Evolutionary conservation across 2,113 vertebrate genomes (phyloP), one percentile per base, ranked within the genome.

Genomic region (Plotosus lineatus): DNA sequence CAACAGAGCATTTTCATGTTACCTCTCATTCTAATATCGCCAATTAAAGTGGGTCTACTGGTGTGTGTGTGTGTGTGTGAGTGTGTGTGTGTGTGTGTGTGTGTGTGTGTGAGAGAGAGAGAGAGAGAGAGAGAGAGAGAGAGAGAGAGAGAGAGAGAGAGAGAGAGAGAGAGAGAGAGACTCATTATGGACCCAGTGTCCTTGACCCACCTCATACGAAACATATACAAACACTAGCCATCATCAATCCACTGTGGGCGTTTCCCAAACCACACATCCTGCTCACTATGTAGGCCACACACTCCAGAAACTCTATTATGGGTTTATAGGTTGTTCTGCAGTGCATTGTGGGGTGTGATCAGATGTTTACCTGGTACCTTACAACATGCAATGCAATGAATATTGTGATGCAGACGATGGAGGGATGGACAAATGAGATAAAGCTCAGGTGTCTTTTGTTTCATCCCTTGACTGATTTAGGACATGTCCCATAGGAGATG

Each of bases 1-100:
- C 87, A 79, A 86, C 86, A 76, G 71, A 77, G 85, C 83, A 88
- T 74, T 89, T 79, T 83, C 87, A 84, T 86, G 75, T 85, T 82
- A 80, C 75, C 82, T 82, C 84, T 85, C 86, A 88, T 88, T 85
- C 88, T 88, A 87, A 88, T 84, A 80, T 87, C 83, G 85, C 89
- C 89, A 91, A 84, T 91, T 91, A 91, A 91, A 90, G 88, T 86
- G 86, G 86, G 82, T 65, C 85, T 87, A 88, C 82, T 81, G 83
- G 81, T 85, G 87, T 87, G 82, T 86, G 88, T 84, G 84, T 86
- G 85, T 82, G 48, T 73, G 38, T 53, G 33, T 42, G 38, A 38
- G 72, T 63, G 73, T 44, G 31, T 69, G 78, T 42, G 72, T 58
- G 77, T 76, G 55, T 78, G 44, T 51, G 31, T 36, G 31, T 28